Conservation (phyloP, 2,113 vertebrate genomes). For the Monarcha castaneiventris region DNA sequence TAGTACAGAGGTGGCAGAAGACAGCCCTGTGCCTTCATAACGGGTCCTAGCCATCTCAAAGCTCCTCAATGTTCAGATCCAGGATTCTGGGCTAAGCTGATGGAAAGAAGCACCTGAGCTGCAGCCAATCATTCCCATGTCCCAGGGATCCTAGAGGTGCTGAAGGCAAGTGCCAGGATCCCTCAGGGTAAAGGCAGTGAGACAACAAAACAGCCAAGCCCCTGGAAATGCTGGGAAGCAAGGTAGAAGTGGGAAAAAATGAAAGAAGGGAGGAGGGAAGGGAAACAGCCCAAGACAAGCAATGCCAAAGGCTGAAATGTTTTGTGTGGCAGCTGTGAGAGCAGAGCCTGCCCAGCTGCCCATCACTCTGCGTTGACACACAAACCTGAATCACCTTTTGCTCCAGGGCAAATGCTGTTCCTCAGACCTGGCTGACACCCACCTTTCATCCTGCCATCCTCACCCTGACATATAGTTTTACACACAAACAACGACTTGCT, state of each 20-base stretch:
- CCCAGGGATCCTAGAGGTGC: not conserved
- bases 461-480: not conserved
- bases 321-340: not conserved
- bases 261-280: not conserved
- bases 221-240: not conserved
- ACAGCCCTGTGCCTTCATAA: fast-evolving
- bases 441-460: not conserved
- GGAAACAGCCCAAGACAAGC: not conserved
- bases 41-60: not conserved
- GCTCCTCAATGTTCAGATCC: not conserved
- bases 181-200: fast-evolving
- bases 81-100: not conserved
- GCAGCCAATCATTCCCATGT: not conserved
- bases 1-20: not conserved
- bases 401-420: not conserved
- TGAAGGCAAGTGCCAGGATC: not conserved
- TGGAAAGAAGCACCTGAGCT: not conserved
- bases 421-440: not conserved
- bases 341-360: not conserved
- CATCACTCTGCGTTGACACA: not conserved
- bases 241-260: not conserved
- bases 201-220: not conserved
- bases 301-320: not conserved
- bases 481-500: not conserved
- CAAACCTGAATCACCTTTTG: fast-evolving